Conservation (phyloP, 2,888 invertebrate species). For the Scrobipalpa costella region DNA sequence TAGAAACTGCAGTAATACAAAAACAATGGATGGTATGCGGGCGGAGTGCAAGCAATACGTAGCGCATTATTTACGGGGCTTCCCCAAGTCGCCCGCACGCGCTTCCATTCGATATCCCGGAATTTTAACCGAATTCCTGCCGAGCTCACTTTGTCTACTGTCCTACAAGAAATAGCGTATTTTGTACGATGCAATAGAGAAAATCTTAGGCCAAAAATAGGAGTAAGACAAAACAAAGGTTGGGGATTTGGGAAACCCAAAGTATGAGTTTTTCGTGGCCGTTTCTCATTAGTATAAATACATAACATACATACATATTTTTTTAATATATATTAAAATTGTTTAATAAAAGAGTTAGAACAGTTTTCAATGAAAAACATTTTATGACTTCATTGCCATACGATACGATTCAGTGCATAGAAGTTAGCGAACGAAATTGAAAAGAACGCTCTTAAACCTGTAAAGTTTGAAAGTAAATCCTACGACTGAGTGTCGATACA, state of each 20-base stretch:
- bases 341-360: no score
- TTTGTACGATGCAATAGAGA: neutral
- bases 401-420: neutral
- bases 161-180: neutral
- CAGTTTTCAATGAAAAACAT: no score
- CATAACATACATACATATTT: no score
- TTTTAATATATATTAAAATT: no score
- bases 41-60: conserved; percentile 19
- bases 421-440: neutral
- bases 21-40: neutral
- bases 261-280: no score
- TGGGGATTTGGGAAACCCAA: no score
- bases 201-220: neutral
- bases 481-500: neutral
- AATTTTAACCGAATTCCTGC: conserved; percentile 30
- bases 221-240: no score
- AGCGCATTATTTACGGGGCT: conserved; percentile 30
- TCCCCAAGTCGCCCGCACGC: conserved; percentile 26
- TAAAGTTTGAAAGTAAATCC: neutral
- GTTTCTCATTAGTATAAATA: no score
- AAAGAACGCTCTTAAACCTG: neutral
- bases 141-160: conserved; percentile 15
- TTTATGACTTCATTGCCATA: no score
- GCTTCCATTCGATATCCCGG: conserved; percentile 26
- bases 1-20: no score